Base-by-base conservation (phyloP, 2,888 invertebrate genomes). In the Oscheius sp. region DNA sequence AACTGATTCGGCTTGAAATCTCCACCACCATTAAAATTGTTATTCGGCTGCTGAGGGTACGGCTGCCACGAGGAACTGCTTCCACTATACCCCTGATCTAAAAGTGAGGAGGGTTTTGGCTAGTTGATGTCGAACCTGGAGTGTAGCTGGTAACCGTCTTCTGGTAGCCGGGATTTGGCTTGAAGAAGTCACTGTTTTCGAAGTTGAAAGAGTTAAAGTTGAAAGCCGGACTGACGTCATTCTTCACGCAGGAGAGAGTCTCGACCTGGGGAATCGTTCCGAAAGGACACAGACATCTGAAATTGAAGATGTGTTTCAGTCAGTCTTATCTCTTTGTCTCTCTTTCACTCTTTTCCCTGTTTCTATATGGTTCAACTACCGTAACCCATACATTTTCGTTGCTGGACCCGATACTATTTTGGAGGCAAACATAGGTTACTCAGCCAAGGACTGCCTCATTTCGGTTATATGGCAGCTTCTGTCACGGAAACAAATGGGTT, bases 191-290 rank as follows among this genome's bases (percentile, higher is more conserved):
- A n/a, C 37, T 53, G 7, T 53, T 55, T 33, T 68, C 70, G n/a
- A 70, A 70, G n/a, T 59, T 70, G 58, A 58, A 59, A 37, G 35
- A 58, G 29, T 66, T 66, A 48, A 74, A 74, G 33, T 21, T 66
- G 50, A 53, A 50, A 21, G 55, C 68, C 9, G 74, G 70, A 2
- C 66, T 73, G 2, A 79, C 76, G 73, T 79, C 80, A 73, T 68
- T 68, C 21, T 70, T 70, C 3, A 47, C 57, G 29, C 88, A 88
- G 58, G 86, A 88, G 53, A 88, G 75, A 2, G 85, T 87, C 59
- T 87, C 87, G 42, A 88, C 74, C 58, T 87, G 79, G 33, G 87
- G 86, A 42, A 82, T 79, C 2, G 86, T 86, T 32, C 88, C 88
- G 57, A 81, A 84, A 21, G 88, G 88, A 57, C 88, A 88, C 65